Evolutionary conservation across 2,113 vertebrate genomes (phyloP), one percentile per base, ranked within the genome.

Genomic region (Varanus salvator): DNA sequence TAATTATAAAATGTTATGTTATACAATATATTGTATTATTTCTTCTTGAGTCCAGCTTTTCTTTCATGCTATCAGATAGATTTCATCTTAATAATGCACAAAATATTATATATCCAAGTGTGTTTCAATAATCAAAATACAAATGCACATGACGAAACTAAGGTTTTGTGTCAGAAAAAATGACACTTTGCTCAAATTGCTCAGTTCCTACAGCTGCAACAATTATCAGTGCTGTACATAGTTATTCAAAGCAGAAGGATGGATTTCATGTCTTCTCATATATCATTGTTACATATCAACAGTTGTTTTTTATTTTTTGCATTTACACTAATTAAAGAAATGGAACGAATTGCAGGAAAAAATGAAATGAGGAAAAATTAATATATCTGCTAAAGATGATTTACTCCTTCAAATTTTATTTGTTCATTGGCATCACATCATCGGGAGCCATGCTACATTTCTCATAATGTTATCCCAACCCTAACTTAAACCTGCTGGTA

Each of bases 1-100:
- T 54, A 23, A 3, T 87, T 85, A 76, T 77, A 92, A 86, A 92
- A 88, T 80, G 34, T 88, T 85, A 38, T 44, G 38, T 44, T 44
- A 44, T 44, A 44, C 38, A 44, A 44, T 44, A 44, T 44, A 44
- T 44, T 44, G 11, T 66, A 94, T 52, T 38, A 90, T 87, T 83
- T 94, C 89, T 91, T 0, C 88, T 84, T 48, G 69, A 92, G 77
- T 31, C 87, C 48, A 57, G 72, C 90, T 83, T 87, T 80, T 87
- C 86, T 69, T 75, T 6, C 25, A 34, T 82, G 27, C 68, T 89
- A 54, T 2, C 80, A 81, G 0, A 2, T 60, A 74, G n/a, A 88
- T 80, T 57, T 71, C 87, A 21, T n/a, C 48, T 85, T 12, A 34
- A 74, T 9, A 34, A 74, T 25, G 27, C 6, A 87, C 77, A 66